Conservation (phyloP, 2,888 invertebrate species). For the Didymodactylos carnosus region DNA sequence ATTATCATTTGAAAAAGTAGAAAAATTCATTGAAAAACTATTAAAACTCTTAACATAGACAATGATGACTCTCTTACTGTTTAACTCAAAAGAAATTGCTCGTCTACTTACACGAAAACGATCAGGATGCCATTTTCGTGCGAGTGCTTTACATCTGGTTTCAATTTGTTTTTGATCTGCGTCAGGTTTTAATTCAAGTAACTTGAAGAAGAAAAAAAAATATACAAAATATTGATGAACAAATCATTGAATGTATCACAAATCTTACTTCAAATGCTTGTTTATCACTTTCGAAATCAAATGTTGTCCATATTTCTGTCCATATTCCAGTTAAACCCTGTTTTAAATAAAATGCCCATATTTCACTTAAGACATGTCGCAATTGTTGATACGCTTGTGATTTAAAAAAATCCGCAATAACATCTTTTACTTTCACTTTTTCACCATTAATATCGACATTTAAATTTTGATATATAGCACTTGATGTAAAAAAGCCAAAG, state of each 20-base stretch:
- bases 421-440: conserved; percentile 65
- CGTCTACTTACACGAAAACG: conserved; percentile 3
- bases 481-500: conserved; percentile 20
- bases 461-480: conserved; percentile 66
- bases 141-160: conserved; percentile 3
- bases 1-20: background rate
- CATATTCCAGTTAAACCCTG: conserved; percentile 3
- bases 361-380: conserved; percentile 41
- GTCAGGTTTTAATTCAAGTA: background rate
- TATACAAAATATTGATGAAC: background rate
- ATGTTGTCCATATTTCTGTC: background rate
- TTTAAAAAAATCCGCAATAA: conserved; percentile 65
- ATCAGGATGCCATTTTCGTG: conserved; percentile 14
- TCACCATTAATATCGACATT: conserved; percentile 58
- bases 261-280: conserved; percentile 6
- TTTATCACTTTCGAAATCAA: conserved; percentile 1
- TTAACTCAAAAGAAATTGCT: too few relatives aligned
- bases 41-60: too few relatives aligned
- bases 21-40: background rate
- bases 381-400: conserved; percentile 20
- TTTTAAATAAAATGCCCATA: conserved; percentile 7
- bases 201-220: background rate
- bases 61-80: background rate
- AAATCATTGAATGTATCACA: background rate
- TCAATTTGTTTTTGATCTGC: conserved; percentile 8